Conservation (phyloP, 2,113 vertebrate genomes). For the Dasyornis broadbenti region DNA sequence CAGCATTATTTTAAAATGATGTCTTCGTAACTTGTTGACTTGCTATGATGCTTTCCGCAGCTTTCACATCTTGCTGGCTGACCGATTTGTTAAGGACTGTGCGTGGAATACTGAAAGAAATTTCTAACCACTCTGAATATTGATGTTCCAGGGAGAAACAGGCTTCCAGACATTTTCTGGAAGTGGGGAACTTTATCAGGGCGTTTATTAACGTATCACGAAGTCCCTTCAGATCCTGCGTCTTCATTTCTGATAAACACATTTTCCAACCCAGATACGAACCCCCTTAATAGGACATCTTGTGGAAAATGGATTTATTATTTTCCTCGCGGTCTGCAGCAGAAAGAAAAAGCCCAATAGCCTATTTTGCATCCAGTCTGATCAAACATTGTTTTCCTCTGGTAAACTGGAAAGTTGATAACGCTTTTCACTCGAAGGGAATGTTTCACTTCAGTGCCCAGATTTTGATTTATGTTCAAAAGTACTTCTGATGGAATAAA, state of each 20-base stretch:
- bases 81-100: slow-evolving; percentile 15
- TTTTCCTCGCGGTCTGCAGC: not conserved
- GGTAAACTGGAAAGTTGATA: not conserved
- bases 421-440: not conserved
- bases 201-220: not conserved
- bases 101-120: slow-evolving; percentile 5
- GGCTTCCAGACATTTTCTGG: not conserved
- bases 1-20: not conserved
- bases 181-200: not conserved
- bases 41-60: not conserved
- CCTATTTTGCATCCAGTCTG: not conserved
- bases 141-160: not conserved
- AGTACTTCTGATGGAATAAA: not conserved
- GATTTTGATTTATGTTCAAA: not conserved
- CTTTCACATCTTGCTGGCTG: not conserved
- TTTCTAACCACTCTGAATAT: not conserved
- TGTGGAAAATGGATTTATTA: not conserved
- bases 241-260: not conserved
- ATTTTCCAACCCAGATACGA: not conserved
- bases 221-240: not conserved
- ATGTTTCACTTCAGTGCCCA: not conserved
- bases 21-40: not conserved
- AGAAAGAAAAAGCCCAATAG: not conserved
- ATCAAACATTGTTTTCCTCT: not conserved
- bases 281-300: not conserved